Conservation (phyloP, 2,113 vertebrate genomes). For the Aleadryas rufinucha region DNA sequence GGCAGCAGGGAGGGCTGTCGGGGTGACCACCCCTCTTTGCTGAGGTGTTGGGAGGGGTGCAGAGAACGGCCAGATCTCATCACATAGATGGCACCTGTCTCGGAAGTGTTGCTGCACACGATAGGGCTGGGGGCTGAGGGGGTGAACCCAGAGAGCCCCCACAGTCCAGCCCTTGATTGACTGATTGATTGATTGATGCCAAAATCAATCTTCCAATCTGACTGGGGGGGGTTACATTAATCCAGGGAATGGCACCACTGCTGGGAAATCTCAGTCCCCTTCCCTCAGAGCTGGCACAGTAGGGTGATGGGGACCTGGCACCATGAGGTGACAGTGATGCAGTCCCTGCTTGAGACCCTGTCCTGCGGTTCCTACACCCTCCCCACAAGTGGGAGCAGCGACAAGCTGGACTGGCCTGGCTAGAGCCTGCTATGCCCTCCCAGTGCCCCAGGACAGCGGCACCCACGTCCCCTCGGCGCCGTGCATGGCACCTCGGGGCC, state of each 20-base stretch:
- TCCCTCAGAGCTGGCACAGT: neutral
- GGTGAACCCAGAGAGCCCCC: neutral
- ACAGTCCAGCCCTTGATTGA: neutral
- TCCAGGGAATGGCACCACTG: neutral
- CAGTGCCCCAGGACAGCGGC: neutral
- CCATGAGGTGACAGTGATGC: neutral
- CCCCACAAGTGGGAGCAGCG: neutral
- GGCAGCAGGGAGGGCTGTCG: neutral
- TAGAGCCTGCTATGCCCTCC: neutral
- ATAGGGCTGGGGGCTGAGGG: too few relatives aligned
- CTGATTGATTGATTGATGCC: neutral
- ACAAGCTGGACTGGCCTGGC: slow-evolving; percentile 13
- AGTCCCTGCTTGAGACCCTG: neutral
- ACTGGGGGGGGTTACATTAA: neutral
- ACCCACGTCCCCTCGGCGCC: neutral
- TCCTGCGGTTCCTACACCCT: neutral
- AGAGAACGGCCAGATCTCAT: neutral
- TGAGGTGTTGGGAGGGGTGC: neutral
- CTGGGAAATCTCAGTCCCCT: neutral
- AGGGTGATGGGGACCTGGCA: neutral
- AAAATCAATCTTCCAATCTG: neutral
- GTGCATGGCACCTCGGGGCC: neutral
- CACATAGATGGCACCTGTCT: neutral
- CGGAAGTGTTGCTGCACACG: rapidly evolving
- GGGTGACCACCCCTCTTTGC: neutral